Evolutionary conservation across 2,113 vertebrate genomes (phyloP).

Genomic region (Lepisosteus osseus): DNA sequence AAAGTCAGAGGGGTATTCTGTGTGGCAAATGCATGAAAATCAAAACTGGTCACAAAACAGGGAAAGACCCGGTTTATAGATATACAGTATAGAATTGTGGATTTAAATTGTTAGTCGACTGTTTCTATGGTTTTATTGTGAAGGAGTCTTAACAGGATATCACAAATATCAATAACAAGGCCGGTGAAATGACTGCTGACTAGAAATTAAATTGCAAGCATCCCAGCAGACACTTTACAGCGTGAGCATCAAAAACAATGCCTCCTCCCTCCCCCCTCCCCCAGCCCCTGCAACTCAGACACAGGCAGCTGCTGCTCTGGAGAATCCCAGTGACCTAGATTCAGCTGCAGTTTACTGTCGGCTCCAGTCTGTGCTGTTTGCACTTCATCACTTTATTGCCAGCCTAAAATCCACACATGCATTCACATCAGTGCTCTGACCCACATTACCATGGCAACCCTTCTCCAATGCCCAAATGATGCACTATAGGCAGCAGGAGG

Average conservation of each 20-base stretch:
- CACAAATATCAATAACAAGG: conserved; percentile 1
- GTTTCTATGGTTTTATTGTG: too few relatives aligned
- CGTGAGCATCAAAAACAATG: conserved; percentile 14
- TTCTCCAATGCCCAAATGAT: conserved; percentile 40
- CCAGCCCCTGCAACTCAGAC: conserved; percentile 31
- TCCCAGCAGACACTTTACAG: conserved; percentile 12
- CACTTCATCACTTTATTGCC: conserved; percentile 35
- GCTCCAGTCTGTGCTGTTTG: conserved; percentile 53
- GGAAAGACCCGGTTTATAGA: too few relatives aligned
- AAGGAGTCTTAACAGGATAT: not conserved
- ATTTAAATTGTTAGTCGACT: too few relatives aligned
- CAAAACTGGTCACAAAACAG: too few relatives aligned
- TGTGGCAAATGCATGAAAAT: too few relatives aligned
- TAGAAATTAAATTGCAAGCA: conserved; percentile 8
- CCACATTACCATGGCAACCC: conserved; percentile 82
- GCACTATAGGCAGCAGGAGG: conserved; percentile 24
- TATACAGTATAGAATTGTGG: too few relatives aligned
- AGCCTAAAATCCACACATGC: conserved; percentile 61
- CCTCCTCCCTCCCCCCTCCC: conserved; percentile 3
- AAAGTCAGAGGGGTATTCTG: too few relatives aligned
- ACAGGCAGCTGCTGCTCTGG: conserved; percentile 64
- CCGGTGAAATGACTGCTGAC: not conserved
- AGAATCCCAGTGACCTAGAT: conserved; percentile 84
- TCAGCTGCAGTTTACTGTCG: conserved; percentile 68
- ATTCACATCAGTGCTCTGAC: conserved; percentile 73